Evolutionary conservation across 1,140 invertebrate species (phyloP), one percentile per base, ranked within the genome.

Genomic region (Heliconius congener): DNA sequence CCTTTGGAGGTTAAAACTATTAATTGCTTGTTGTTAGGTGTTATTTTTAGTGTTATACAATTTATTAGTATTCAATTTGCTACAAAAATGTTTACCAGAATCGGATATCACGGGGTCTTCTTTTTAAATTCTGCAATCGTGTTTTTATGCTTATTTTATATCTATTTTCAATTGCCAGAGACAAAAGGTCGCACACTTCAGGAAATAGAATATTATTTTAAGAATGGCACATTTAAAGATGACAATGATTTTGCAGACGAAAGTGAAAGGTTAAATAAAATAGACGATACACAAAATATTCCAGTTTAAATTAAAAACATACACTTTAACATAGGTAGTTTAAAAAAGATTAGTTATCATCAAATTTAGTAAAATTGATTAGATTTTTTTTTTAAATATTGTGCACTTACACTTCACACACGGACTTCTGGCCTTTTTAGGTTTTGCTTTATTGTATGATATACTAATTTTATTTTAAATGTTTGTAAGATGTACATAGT

Each of bases 151-250:
- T 52, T 85, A 16, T 16, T 78, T 18, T 81, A 78, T 46, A 52
- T 85, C 11, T 83, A 75, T 27, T 71, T 78, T 46, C 78, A 80
- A 77, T 71, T 85, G 42, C 83, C 83, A 8, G 83, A 85, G 72
- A 85, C 82, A 11, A 84, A 81, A 57, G 81, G 79, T 3, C 82
- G 74, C 18, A 83, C 77, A 39, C 78, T 84, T 60, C 81, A 83
- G 37, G 83, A 85, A 79, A 83, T 85, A 16, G 79, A 85, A 19
- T 52, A 76, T 19, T 85, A 73, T 80, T 83, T 85, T 80, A 83
- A 77, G 27, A 72, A 75, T 37, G 73, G 73, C 18, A 71, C 74
- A 37, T 83, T 73, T 71, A 55, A 60, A 70, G 42, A 70, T n/a
- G 42, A 71, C 5, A 71, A 34, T 23, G 23, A 39, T 55, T 46